Base-by-base conservation (phyloP, 2,113 vertebrate species). In the Sterna hirundo region DNA sequence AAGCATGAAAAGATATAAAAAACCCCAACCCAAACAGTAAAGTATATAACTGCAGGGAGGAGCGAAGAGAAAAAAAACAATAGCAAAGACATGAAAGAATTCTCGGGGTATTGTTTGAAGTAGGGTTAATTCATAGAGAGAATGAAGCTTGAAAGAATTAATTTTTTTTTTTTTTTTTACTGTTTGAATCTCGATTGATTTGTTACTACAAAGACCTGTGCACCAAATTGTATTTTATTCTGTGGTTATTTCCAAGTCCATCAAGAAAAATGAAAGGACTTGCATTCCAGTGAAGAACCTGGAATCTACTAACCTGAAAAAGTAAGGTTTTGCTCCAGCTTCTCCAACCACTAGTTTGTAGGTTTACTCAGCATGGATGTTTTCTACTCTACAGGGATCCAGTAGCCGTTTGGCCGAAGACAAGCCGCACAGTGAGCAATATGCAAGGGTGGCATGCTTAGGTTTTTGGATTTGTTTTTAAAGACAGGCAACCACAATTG, bases 181-280 rank as follows among this genome's bases (percentile, higher is more conserved):
- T 93, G 34, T 90, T 94, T 93, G 55, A 97, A 52, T 89, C 22
- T 49, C 62, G 65, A 26, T 88, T 96, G 62, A 82, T 96, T 95
- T 97, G 65, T 96, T 97, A 93, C 85, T 94, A 76, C 93, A 95
- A 96, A 97, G 93, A 96, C 72, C 84, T 84, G 49, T 97, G 65
- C 54, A 89, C 75, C 83, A 23, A 47, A 55, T 83, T 94, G 26
- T 86, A 72, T 96, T 80, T 93, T 94, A 92, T 96, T 94, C 69
- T 83, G 23, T 79, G 51, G 83, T 91, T 97, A 91, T 97, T 97
- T 97, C 82, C 77, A 94, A 87, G 75, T 85, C 83, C 70, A 64
- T 42, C 27, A 72, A 60, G 44, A 88, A 13, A 22, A n/a, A 20
- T 47, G 25, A 81, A 68, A 71, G 22, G 32, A 27, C 15, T 49